These are phyloP conservation scores for Oxygymnocypris stewartii DNA, from an alignment of 2,113 vertebrate species.

Conservation along the genomic window DNA sequence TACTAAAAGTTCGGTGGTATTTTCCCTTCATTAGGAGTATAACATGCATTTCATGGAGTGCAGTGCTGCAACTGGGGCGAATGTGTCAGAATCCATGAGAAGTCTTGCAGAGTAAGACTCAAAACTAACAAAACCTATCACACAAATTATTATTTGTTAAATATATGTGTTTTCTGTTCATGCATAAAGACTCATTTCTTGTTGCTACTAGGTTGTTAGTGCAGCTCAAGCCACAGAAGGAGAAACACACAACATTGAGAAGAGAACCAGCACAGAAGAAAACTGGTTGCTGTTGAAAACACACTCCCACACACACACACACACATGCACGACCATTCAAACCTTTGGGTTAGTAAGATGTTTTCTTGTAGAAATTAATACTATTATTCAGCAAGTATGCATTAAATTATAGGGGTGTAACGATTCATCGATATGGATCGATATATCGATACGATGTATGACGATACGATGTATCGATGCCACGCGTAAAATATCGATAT, in stretches of 20 bases:
- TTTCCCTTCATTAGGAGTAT: slow-evolving; percentile 75
- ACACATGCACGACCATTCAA: neutral
- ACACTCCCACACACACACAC: neutral
- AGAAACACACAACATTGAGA: slow-evolving; percentile 65
- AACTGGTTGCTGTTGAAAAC: slow-evolving; percentile 80
- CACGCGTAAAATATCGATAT: too few relatives aligned
- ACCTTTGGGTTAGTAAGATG: neutral
- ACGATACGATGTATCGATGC: too few relatives aligned
- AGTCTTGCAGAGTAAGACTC: slow-evolving; percentile 81
- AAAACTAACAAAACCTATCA: neutral
- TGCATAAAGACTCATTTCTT: slow-evolving; percentile 34
- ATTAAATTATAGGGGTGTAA: neutral
- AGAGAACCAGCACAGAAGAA: slow-evolving; percentile 68
- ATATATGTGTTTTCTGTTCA: neutral
- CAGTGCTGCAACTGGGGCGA: slow-evolving; percentile 86
- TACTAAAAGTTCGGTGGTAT: slow-evolving; percentile 4
- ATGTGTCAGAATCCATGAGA: slow-evolving; percentile 79
- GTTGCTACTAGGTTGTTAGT: slow-evolving; percentile 77
- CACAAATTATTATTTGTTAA: neutral
- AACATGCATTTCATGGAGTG: slow-evolving; percentile 85
- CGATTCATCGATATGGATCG: too few relatives aligned
- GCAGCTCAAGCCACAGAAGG: slow-evolving; percentile 64
- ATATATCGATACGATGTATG: too few relatives aligned
- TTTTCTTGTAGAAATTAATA: neutral
- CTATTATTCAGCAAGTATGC: neutral